Conservation (phyloP, 2,888 invertebrate genomes). For the Eutolmus rufibarbis region DNA sequence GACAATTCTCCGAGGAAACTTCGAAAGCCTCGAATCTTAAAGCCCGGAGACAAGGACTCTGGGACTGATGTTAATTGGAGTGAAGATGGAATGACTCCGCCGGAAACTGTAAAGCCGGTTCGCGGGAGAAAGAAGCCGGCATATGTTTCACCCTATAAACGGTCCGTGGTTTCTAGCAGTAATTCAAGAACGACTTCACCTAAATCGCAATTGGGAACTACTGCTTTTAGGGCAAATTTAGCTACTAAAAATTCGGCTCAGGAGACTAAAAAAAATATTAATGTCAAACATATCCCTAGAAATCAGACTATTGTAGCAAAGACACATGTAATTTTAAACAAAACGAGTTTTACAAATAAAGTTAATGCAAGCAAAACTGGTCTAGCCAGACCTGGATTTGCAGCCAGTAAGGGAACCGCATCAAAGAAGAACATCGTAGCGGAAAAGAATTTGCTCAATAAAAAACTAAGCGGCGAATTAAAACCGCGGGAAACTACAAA, state of each 20-base stretch:
- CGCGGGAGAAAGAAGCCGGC: slow-evolving; percentile 68
- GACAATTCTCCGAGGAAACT: slow-evolving; percentile 47
- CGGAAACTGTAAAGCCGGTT: slow-evolving; percentile 54
- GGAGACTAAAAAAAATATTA: slow-evolving; percentile 50
- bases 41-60: slow-evolving; percentile 64
- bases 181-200: slow-evolving; percentile 60
- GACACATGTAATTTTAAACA: slow-evolving; percentile 47
- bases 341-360: slow-evolving; percentile 45
- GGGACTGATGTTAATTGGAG: slow-evolving; percentile 65
- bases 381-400: slow-evolving; percentile 28
- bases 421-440: slow-evolving; percentile 52
- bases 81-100: slow-evolving; percentile 57
- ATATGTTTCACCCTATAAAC: slow-evolving; percentile 70
- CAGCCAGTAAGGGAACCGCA: slow-evolving; percentile 45
- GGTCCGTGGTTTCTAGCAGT: slow-evolving; percentile 59
- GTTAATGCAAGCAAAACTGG: slow-evolving; percentile 35
- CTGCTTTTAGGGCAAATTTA: slow-evolving; percentile 56
- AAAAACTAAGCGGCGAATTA: slow-evolving; percentile 33
- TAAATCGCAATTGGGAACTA: slow-evolving; percentile 43
- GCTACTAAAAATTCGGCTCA: slow-evolving; percentile 57
- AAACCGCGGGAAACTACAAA: slow-evolving; percentile 55
- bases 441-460: slow-evolving; percentile 48
- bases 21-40: slow-evolving; percentile 69
- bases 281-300: slow-evolving; percentile 45
- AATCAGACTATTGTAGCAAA: slow-evolving; percentile 45